Conservation (phyloP, 2,113 vertebrate genomes). For the Siniperca knerii region DNA sequence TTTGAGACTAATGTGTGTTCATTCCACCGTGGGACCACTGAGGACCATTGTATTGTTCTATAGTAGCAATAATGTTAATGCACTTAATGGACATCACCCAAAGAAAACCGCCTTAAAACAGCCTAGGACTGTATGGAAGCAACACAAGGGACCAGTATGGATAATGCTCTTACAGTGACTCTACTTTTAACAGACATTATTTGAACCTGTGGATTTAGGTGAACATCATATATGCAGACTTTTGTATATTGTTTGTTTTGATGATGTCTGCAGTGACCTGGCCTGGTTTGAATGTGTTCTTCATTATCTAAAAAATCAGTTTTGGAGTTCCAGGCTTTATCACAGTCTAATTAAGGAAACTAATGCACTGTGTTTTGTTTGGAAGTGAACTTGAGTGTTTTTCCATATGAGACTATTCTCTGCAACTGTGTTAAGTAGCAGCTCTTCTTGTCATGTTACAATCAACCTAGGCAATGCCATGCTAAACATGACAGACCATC, state of each 20-base stretch:
- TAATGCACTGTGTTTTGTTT: conserved; percentile 20
- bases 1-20: conserved; percentile 59
- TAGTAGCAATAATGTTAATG: conserved; percentile 70
- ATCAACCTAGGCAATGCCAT: neutral
- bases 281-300: conserved; percentile 33
- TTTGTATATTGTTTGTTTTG: conserved; percentile 40
- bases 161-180: conserved; percentile 40
- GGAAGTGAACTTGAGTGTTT: conserved; percentile 18
- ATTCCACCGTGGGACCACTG: conserved; percentile 67
- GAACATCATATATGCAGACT: conserved; percentile 45
- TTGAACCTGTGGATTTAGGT: conserved; percentile 67
- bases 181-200: conserved; percentile 26
- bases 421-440: neutral
- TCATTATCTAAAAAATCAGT: conserved; percentile 3
- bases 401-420: neutral
- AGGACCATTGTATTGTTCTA: conserved; percentile 70
- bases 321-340: conserved; percentile 15
- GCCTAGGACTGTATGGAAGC: conserved; percentile 44
- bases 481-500: neutral
- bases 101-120: conserved; percentile 70
- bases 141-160: conserved; percentile 44
- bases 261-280: conserved; percentile 24
- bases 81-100: conserved; percentile 75
- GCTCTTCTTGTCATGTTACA: neutral
- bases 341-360: conserved; percentile 32